Conservation (phyloP, 2,888 invertebrate species). For the Danaus chrysippus region DNA sequence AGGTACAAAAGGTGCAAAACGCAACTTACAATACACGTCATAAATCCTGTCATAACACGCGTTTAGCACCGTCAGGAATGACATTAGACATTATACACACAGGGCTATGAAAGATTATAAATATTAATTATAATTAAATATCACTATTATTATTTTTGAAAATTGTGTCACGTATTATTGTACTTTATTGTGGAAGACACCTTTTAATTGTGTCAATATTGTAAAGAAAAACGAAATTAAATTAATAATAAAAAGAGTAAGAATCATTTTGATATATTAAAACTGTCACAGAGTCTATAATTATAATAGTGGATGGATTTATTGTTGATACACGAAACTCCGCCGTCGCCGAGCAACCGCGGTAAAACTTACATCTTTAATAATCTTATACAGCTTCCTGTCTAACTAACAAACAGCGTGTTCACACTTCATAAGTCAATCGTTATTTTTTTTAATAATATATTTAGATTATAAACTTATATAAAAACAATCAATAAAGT, state of each 20-base stretch:
- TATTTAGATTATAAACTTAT: neutral
- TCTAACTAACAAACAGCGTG: slow-evolving; percentile 18
- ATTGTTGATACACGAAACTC: slow-evolving; percentile 52
- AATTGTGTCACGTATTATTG: no score
- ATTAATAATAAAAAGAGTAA: neutral
- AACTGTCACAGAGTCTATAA: slow-evolving; percentile 40
- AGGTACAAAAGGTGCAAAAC: slow-evolving; percentile 24
- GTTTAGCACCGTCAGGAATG: slow-evolving; percentile 31
- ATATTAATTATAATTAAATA: no score
- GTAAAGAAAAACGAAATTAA: neutral
- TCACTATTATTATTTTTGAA: no score
- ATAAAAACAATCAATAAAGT: neutral
- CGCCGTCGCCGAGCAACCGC: slow-evolving; percentile 41
- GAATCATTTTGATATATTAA: neutral
- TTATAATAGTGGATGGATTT: slow-evolving; percentile 53
- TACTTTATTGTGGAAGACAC: no score
- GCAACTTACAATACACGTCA: slow-evolving; percentile 37
- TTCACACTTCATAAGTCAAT: slow-evolving; percentile 12
- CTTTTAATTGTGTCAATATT: neutral
- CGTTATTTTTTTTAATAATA: neutral
- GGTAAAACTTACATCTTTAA: slow-evolving; percentile 23
- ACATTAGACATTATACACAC: slow-evolving; percentile 15
- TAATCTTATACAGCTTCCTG: slow-evolving; percentile 47
- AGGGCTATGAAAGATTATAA: neutral
- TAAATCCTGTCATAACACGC: slow-evolving; percentile 39